A percentile compares a stretch with the other conserved stretches of the same genome.
Evolutionary conservation across 1,140 invertebrate species (phyloP).

Genomic region (Branchinecta lynchi): DNA sequence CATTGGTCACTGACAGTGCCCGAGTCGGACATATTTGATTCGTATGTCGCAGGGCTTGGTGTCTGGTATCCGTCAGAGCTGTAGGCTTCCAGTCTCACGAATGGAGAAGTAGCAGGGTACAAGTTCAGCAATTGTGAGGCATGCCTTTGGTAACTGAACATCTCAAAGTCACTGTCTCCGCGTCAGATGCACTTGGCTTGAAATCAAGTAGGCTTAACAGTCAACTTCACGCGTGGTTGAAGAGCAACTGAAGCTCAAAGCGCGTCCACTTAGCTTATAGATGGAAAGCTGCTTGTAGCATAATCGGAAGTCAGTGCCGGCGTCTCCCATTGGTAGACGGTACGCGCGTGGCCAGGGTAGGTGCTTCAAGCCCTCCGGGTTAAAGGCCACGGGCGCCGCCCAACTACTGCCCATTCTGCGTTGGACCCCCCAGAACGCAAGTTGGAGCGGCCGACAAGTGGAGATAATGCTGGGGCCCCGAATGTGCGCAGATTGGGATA

Average conservation of each 20-base stretch:
- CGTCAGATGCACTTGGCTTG: not conserved
- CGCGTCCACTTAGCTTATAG: not conserved
- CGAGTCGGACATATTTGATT: not conserved
- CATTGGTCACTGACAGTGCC: not conserved
- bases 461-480: not conserved
- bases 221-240: not conserved
- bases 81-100: constrained; percentile 7
- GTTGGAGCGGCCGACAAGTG: not conserved
- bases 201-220: not conserved
- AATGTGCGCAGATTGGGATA: not conserved
- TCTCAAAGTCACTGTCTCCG: not conserved
- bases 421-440: not conserved
- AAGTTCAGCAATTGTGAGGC: not conserved
- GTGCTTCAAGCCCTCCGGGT: not conserved
- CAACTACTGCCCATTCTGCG: constrained; percentile 2
- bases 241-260: not conserved
- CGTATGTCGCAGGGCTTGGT: constrained; percentile 15
- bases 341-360: constrained; percentile 1
- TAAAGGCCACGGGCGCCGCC: not conserved
- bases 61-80: constrained; percentile 21
- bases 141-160: not conserved
- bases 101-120: not conserved
- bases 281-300: not conserved
- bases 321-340: not conserved
- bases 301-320: not conserved